A percentile compares a stretch with the other conserved stretches of the same genome.
Conservation (phyloP, 2,113 vertebrate species). For the Urocolius indicus region DNA sequence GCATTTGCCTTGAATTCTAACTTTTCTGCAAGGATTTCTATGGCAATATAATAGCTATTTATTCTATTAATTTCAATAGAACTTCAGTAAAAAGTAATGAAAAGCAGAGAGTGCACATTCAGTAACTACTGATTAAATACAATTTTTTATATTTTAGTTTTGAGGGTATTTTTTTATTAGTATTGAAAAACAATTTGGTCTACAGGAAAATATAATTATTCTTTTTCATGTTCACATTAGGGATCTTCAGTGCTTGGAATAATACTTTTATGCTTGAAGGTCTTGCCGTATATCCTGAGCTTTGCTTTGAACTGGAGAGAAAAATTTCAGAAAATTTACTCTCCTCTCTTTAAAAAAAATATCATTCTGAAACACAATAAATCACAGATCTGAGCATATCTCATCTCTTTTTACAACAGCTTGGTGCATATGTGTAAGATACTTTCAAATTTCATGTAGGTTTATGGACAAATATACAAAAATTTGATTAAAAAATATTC, state of each 20-base stretch:
- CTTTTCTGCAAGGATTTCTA: neutral
- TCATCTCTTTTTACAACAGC: neutral
- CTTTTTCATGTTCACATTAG: neutral
- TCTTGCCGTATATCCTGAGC: neutral
- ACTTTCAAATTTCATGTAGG: neutral
- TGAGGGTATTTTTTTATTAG: constrained; percentile 1
- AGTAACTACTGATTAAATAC: neutral
- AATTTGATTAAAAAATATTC: neutral
- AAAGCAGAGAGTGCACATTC: neutral
- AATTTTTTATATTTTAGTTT: neutral
- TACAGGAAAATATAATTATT: neutral
- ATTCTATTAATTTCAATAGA: constrained; percentile 32
- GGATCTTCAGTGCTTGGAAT: neutral
- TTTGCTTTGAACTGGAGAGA: neutral
- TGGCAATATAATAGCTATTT: constrained; percentile 1
- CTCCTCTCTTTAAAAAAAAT: neutral
- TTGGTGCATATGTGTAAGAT: neutral
- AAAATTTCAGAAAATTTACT: neutral
- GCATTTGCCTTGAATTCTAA: neutral
- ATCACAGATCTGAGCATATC: neutral
- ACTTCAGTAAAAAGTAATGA: constrained; percentile 8
- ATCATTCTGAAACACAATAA: neutral
- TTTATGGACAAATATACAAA: neutral
- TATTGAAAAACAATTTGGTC: constrained; percentile 8
- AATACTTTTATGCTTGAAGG: neutral